Conservation (phyloP, 2,888 invertebrate genomes). For the Bellardia bayeri region DNA sequence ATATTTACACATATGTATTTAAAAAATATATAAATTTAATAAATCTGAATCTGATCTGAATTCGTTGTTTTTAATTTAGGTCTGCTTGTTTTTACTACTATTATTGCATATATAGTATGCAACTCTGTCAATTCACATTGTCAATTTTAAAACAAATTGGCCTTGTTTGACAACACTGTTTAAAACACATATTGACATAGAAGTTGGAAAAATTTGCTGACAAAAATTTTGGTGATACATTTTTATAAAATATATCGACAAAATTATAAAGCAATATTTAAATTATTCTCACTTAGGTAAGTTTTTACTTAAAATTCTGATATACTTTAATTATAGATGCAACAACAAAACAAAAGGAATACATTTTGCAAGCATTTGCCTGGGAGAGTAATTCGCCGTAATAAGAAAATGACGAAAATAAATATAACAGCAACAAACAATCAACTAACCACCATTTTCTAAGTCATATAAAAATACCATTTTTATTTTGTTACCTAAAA, state of each 20-base stretch:
- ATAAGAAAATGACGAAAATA: constrained; percentile 42
- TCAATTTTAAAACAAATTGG: no score
- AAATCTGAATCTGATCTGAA: no score
- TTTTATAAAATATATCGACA: constrained; percentile 5
- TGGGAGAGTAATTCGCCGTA: constrained; percentile 62
- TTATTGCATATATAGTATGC: no score
- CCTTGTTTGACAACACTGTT: constrained; percentile 1
- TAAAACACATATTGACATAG: constrained; percentile 25
- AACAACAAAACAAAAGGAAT: not conserved
- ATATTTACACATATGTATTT: no score
- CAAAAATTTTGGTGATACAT: constrained; percentile 14
- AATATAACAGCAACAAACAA: constrained; percentile 38
- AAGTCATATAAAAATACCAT: constrained; percentile 27
- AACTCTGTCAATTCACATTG: no score
- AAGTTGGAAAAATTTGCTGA: constrained; percentile 5
- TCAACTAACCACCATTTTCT: constrained; percentile 60
- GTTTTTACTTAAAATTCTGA: not conserved
- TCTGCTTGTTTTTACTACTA: no score
- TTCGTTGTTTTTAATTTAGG: no score
- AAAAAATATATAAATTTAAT: no score
- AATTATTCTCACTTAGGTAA: constrained; percentile 18
- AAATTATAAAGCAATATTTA: constrained; percentile 22
- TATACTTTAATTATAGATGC: no score
- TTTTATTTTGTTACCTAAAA: constrained; percentile 4
- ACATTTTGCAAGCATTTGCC: constrained; percentile 16